Conservation (phyloP, 2,888 invertebrate species). For the Sesia bembeciformis region DNA sequence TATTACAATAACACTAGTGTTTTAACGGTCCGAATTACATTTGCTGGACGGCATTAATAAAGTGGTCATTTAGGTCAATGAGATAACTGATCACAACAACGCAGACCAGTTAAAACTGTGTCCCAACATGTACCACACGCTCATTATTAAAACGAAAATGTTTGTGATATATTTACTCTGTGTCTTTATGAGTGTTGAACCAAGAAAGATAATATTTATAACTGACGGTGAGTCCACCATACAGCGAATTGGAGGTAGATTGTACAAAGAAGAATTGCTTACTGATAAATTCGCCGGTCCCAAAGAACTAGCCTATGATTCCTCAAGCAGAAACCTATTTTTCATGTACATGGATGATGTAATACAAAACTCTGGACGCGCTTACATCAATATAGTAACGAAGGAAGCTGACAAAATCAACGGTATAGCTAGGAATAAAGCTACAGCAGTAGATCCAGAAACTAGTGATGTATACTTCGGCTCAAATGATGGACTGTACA, state of each 20-base stretch:
- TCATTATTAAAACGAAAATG: not conserved
- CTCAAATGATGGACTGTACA: constrained; percentile 54
- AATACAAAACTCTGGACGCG: constrained; percentile 52
- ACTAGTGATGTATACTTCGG: constrained; percentile 58
- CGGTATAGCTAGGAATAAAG: constrained; percentile 51
- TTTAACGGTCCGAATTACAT: not conserved
- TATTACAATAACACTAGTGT: not conserved
- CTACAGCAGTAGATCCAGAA: constrained; percentile 48
- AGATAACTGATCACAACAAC: constrained; percentile 40
- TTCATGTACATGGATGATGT: constrained; percentile 63
- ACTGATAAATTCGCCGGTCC: constrained; percentile 39
- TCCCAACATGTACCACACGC: constrained; percentile 3
- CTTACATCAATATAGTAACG: constrained; percentile 44
- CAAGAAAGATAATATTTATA: constrained; percentile 5
- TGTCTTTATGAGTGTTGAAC: constrained; percentile 25
- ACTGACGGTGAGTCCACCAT: constrained; percentile 26
- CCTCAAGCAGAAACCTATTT: constrained; percentile 48
- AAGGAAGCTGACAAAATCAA: constrained; percentile 40
- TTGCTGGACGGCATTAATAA: constrained; percentile 17
- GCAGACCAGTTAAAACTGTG: constrained; percentile 28
- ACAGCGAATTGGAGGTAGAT: constrained; percentile 40
- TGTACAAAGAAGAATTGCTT: constrained; percentile 49
- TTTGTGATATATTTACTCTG: not conserved
- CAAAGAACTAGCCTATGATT: constrained; percentile 55
- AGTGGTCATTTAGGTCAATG: constrained; percentile 20